These are phyloP conservation scores for Podocnemis expansa DNA, from an alignment of 2,113 vertebrate genomes.

Conservation along the genomic window DNA sequence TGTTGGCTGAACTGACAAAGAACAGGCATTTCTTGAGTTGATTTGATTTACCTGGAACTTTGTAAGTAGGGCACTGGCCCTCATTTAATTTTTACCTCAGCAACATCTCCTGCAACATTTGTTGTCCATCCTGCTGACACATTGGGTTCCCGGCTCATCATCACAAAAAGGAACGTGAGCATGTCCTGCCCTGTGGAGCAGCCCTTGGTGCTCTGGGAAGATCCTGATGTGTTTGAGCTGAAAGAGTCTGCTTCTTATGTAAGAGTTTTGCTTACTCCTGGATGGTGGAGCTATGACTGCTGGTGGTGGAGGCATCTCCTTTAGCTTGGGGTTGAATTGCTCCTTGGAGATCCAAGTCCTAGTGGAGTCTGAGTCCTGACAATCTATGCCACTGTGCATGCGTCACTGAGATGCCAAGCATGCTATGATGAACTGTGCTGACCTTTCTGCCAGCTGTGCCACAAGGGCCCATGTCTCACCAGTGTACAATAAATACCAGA, in stretches of 20 bases:
- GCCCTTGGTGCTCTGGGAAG: not conserved
- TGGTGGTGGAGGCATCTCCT: not conserved
- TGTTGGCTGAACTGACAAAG: not conserved
- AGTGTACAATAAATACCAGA: not conserved
- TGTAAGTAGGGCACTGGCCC: not conserved
- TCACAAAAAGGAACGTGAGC: constrained; percentile 45
- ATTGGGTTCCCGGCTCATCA: not conserved
- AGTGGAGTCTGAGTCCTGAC: not conserved
- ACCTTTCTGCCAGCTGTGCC: not conserved
- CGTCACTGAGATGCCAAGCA: not conserved
- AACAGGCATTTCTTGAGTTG: not conserved
- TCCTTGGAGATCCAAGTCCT: not conserved
- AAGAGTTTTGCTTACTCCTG: accelerated
- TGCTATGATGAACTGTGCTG: no score
- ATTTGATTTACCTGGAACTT: not conserved
- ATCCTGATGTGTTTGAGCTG: not conserved
- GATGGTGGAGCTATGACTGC: not conserved
- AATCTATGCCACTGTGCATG: not conserved
- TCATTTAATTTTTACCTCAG: not conserved
- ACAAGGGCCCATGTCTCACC: not conserved
- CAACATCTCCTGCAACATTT: not conserved
- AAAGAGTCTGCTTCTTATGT: not conserved
- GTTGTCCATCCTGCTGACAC: not conserved
- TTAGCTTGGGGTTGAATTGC: not conserved
- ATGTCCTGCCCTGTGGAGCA: not conserved